Evolutionary conservation across 2,888 invertebrate genomes (phyloP).

Genomic region (Syrphus vitripennis): DNA sequence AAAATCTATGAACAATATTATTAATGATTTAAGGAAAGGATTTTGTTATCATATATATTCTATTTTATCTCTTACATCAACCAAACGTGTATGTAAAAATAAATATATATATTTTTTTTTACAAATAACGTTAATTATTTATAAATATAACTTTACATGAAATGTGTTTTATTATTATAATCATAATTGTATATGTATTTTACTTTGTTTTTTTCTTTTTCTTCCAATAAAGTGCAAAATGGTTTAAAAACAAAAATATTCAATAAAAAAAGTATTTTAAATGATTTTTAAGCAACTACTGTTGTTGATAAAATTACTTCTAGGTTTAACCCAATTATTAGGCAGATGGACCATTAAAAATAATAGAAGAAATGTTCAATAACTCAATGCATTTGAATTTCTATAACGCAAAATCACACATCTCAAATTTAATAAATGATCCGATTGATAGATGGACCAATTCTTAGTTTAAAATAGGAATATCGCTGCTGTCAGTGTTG

Average conservation of each 20-base stretch:
- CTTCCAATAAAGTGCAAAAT: constrained; percentile 69
- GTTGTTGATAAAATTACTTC: no score
- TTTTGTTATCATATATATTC: constrained; percentile 35
- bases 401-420: no score
- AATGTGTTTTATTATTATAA: constrained; percentile 39
- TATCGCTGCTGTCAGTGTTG: no score
- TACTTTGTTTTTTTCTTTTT: constrained; percentile 45
- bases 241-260: constrained; percentile 30
- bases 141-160: constrained; percentile 50
- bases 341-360: no score
- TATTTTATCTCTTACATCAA: constrained; percentile 34
- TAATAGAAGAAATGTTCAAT: no score
- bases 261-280: background rate
- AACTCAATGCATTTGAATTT: no score
- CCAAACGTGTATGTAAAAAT: constrained; percentile 40
- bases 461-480: no score
- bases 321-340: no score
- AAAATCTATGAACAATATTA: constrained; percentile 24
- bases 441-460: no score
- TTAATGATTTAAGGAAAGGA: constrained; percentile 31
- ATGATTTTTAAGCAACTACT: no score
- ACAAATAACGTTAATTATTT: constrained; percentile 66
- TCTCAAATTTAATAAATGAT: no score
- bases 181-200: constrained; percentile 33
- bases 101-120: constrained; percentile 50